A percentile compares a stretch with the other conserved stretches of the same genome.
Conservation (phyloP, 1,140 invertebrate species). For the Myzus persicae region DNA sequence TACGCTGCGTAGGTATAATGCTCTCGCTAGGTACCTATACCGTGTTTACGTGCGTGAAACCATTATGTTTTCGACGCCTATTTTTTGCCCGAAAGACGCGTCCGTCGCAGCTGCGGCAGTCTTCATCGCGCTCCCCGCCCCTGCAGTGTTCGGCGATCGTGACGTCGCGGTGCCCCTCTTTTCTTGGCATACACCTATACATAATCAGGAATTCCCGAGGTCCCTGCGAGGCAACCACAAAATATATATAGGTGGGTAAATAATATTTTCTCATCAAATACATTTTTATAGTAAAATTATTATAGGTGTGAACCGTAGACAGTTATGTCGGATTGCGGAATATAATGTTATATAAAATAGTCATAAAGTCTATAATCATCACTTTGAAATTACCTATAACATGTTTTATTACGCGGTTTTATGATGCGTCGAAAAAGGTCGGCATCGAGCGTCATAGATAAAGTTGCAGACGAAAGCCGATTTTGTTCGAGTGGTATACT, state of each 20-base stretch:
- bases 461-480: not conserved
- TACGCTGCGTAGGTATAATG: not conserved
- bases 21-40: too few relatives aligned
- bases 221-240: too few relatives aligned
- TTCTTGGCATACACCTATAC: too few relatives aligned
- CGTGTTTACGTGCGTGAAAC: not conserved
- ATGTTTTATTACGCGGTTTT: not conserved
- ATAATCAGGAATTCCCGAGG: too few relatives aligned
- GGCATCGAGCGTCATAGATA: not conserved
- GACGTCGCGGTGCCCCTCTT: too few relatives aligned
- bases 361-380: not conserved
- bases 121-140: not conserved
- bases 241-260: too few relatives aligned
- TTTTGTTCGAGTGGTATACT: not conserved
- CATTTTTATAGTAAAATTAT: not conserved
- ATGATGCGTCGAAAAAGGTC: not conserved
- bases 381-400: not conserved
- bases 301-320: not conserved
- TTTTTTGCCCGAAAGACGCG: not conserved
- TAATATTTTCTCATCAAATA: not conserved
- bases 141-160: too few relatives aligned
- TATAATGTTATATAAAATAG: not conserved
- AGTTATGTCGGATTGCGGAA: not conserved
- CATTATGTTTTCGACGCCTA: conserved; percentile 14
- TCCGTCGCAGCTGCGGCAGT: not conserved